Percentiles rank a stretch among this genome's conserved stretches.
These are phyloP conservation scores for Pteronotus mesoamericanus DNA, from an alignment of 2,797 vertebrate genomes.

Conservation along the genomic window DNA sequence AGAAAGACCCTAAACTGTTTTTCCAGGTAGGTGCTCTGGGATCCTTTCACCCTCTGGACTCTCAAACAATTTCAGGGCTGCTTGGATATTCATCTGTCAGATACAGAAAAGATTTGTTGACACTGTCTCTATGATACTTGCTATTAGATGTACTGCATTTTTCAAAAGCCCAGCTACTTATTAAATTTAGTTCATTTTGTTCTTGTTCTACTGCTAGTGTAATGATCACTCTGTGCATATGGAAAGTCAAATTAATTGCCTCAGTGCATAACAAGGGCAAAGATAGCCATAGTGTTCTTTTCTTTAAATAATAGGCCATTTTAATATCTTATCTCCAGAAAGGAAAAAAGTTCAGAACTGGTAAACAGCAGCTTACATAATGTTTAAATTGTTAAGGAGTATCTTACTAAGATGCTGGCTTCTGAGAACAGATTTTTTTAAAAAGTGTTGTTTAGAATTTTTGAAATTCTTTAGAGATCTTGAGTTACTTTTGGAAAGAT, in stretches of 20 bases:
- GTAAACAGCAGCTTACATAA: conserved; percentile 36
- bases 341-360: conserved; percentile 15
- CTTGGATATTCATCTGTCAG: background rate
- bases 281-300: conserved; percentile 48
- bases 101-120: conserved; percentile 9
- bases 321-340: conserved; percentile 47
- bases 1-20: background rate
- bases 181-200: conserved; percentile 65
- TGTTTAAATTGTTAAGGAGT: conserved; percentile 20
- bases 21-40: background rate
- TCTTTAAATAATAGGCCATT: conserved; percentile 55
- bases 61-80: background rate
- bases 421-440: background rate
- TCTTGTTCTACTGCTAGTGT: conserved; percentile 53
- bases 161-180: conserved; percentile 46
- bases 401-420: background rate
- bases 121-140: conserved; percentile 27
- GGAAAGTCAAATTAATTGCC: conserved; percentile 61
- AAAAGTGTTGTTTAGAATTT: background rate
- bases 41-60: background rate
- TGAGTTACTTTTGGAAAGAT: background rate
- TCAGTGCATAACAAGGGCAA: conserved; percentile 55
- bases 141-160: conserved; percentile 39
- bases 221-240: conserved; percentile 54
- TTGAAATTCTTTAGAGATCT: background rate